Conservation (phyloP, 2,888 invertebrate species). For the Agriotes lineatus region DNA sequence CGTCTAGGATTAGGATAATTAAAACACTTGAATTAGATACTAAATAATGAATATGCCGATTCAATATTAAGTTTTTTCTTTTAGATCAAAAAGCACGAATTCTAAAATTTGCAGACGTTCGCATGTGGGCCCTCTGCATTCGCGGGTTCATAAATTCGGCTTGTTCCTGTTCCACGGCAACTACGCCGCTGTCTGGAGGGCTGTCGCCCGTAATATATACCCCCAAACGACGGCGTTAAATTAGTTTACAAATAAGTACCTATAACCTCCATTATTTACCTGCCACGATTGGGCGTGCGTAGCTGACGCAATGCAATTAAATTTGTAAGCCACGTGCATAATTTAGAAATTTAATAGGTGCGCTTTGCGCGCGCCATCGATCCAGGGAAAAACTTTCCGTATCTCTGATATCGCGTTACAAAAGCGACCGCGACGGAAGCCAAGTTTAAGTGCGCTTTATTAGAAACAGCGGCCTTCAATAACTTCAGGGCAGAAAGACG, state of each 20-base stretch:
- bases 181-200: conserved; percentile 30
- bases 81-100: too few relatives aligned
- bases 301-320: conserved; percentile 23
- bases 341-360: conserved; percentile 32
- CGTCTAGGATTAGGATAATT: too few relatives aligned
- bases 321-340: conserved; percentile 22
- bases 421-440: conserved; percentile 9
- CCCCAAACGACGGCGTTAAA: conserved; percentile 34
- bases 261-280: conserved; percentile 37
- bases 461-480: conserved; percentile 32
- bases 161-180: too few relatives aligned
- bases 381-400: conserved; percentile 19
- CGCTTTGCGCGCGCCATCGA: conserved; percentile 22
- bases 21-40: too few relatives aligned
- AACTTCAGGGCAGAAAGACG: conserved; percentile 26
- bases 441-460: conserved; percentile 32
- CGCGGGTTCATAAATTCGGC: too few relatives aligned
- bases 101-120: too few relatives aligned
- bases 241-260: conserved; percentile 40
- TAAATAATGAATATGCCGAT: too few relatives aligned
- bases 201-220: conserved; percentile 39
- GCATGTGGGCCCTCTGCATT: too few relatives aligned
- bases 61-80: too few relatives aligned
- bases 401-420: conserved; percentile 30
- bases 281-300: conserved; percentile 14